A percentile compares a stretch with the other conserved stretches of the same genome.
Conservation (phyloP, 2,113 vertebrate species). For the Catharus minimus region DNA sequence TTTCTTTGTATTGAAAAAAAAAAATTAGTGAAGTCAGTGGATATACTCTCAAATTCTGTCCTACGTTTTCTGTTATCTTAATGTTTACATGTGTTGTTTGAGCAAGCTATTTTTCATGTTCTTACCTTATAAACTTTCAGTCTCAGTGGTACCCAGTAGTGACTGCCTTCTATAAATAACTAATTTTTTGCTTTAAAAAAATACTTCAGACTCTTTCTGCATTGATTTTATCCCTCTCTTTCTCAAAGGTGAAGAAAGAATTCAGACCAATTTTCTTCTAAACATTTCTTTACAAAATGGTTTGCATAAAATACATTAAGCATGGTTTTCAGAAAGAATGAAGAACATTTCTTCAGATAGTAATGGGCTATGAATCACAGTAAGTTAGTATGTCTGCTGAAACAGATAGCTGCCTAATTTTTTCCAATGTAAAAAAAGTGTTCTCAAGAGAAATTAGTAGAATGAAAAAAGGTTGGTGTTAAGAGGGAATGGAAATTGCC, state of each 20-base stretch:
- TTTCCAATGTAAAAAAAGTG: neutral
- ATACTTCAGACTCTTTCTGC: neutral
- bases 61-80: neutral
- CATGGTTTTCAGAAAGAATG: neutral
- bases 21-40: neutral
- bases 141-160: neutral
- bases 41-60: neutral
- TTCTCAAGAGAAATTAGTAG: neutral
- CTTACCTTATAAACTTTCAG: neutral
- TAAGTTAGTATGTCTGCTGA: neutral
- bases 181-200: neutral
- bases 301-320: neutral
- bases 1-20: constrained; percentile 15
- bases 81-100: neutral
- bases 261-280: neutral
- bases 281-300: neutral
- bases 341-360: neutral
- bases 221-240: neutral
- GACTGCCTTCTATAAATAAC: neutral
- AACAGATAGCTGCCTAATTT: neutral
- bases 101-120: neutral
- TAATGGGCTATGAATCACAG: neutral
- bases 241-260: neutral
- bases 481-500: neutral
- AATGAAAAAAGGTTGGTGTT: neutral